Percentiles rank a stretch among this genome's conserved stretches.
Evolutionary conservation across 2,113 vertebrate genomes (phyloP).

Genomic region (Canis aureus): DNA sequence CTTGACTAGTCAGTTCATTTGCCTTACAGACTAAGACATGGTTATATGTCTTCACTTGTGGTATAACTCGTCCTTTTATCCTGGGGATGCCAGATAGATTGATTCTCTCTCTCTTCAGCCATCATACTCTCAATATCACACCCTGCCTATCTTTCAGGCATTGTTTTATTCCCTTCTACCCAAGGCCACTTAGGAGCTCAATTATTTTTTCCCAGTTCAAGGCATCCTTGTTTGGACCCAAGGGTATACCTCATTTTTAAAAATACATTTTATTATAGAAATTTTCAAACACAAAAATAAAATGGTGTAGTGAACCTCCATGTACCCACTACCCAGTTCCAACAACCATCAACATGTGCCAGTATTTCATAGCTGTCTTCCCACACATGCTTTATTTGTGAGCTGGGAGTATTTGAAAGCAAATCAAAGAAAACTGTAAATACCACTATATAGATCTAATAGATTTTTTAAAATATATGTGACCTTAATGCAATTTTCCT

Average conservation of each 20-base stretch:
- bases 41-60: not conserved
- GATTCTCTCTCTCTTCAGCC: not conserved
- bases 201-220: conserved; percentile 6
- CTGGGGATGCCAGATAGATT: not conserved
- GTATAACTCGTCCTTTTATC: not conserved
- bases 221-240: not conserved
- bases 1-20: not conserved
- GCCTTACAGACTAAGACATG: not conserved
- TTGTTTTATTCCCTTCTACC: not conserved
- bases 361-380: not conserved
- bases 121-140: not conserved
- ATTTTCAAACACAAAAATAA: conserved; percentile 29
- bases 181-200: not conserved
- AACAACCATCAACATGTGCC: not conserved
- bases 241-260: not conserved
- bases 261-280: not conserved
- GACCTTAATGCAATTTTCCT: not conserved
- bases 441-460: not conserved
- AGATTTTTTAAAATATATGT: not conserved
- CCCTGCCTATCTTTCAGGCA: not conserved
- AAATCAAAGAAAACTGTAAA: conserved; percentile 30
- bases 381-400: not conserved
- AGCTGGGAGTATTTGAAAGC: not conserved
- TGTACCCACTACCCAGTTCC: not conserved
- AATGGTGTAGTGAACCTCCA: not conserved